Conservation (phyloP, 2,113 vertebrate species). For the Chionomys nivalis region DNA sequence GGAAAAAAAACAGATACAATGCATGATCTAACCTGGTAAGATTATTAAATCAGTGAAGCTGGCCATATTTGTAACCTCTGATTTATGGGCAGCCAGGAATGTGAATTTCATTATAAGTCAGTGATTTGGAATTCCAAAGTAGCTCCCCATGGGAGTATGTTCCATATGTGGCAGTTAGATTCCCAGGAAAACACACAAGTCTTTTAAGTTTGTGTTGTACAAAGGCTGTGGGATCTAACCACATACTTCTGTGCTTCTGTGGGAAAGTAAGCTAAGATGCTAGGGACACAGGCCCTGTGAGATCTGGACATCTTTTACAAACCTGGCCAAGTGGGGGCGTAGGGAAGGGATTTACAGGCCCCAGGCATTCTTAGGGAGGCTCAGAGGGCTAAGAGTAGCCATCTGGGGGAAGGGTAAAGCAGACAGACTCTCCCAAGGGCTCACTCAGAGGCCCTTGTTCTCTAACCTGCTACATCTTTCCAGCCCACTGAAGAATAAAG, state of each 20-base stretch:
- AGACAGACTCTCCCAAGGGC: neutral
- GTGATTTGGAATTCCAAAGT: constrained; percentile 49
- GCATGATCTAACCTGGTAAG: constrained; percentile 15
- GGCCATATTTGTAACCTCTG: neutral
- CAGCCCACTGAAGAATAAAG: neutral
- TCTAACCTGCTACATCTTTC: neutral
- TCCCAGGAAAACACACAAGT: constrained; percentile 42
- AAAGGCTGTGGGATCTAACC: constrained; percentile 48
- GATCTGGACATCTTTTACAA: constrained; percentile 23
- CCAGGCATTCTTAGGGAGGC: neutral
- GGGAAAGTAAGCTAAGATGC: constrained; percentile 60
- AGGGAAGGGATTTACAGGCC: neutral
- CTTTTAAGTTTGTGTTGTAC: constrained; percentile 30
- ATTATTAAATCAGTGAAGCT: constrained; percentile 40
- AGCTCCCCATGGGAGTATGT: constrained; percentile 42
- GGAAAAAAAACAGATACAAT: neutral
- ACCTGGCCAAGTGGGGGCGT: neutral
- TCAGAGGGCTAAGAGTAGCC: neutral
- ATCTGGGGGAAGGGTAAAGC: neutral
- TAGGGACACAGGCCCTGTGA: neutral
- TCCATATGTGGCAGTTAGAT: neutral
- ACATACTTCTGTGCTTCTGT: constrained; percentile 38
- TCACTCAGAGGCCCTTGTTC: neutral
- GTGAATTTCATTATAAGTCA: constrained; percentile 50
- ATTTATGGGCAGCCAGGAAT: constrained; percentile 39